A percentile compares a stretch with the other conserved stretches of the same genome.
phyloP scores from a whole-genome alignment of 2,888 invertebrate genomes.

The Caenorhabditis panamensis region DNA sequence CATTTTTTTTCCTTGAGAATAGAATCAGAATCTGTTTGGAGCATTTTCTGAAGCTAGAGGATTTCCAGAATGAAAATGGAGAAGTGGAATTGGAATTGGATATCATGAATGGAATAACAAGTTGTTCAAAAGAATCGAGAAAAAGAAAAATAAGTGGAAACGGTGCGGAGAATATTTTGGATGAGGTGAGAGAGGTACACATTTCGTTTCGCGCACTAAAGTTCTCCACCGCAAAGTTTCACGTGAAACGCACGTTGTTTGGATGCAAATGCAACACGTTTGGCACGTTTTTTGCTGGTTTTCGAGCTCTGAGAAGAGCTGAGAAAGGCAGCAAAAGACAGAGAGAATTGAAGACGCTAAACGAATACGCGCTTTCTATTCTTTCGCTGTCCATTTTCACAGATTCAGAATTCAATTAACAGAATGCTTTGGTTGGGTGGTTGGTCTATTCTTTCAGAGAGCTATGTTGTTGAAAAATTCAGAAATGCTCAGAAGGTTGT shows the following conservation, averaged over 20 bases:
- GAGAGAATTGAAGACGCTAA: slow-evolving; percentile 2
- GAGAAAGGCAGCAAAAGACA: neutral
- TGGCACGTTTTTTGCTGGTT: neutral
- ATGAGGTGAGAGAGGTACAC: too few relatives aligned
- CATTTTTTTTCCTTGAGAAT: too few relatives aligned
- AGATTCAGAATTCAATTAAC: slow-evolving; percentile 19
- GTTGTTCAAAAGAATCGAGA: too few relatives aligned
- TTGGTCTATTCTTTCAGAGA: neutral
- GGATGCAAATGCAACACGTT: slow-evolving; percentile 14
- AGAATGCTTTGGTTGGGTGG: neutral
- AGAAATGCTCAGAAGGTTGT: slow-evolving; percentile 1
- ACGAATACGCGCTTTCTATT: slow-evolving; percentile 7
- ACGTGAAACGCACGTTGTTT: slow-evolving; percentile 37
- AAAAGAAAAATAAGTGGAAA: neutral
- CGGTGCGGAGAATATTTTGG: too few relatives aligned
- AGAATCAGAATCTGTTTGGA: too few relatives aligned
- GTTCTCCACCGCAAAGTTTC: neutral
- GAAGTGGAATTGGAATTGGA: neutral
- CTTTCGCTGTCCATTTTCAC: neutral
- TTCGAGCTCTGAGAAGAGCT: neutral
- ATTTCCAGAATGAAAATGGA: too few relatives aligned
- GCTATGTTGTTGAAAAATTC: slow-evolving; percentile 5
- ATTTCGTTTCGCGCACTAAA: neutral
- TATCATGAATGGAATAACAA: neutral
- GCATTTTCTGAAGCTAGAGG: too few relatives aligned